A percentile compares a stretch with the other conserved stretches of the same genome.
phyloP scores from a whole-genome alignment of 1,140 invertebrate species.

The Neodiprion fabricii region DNA sequence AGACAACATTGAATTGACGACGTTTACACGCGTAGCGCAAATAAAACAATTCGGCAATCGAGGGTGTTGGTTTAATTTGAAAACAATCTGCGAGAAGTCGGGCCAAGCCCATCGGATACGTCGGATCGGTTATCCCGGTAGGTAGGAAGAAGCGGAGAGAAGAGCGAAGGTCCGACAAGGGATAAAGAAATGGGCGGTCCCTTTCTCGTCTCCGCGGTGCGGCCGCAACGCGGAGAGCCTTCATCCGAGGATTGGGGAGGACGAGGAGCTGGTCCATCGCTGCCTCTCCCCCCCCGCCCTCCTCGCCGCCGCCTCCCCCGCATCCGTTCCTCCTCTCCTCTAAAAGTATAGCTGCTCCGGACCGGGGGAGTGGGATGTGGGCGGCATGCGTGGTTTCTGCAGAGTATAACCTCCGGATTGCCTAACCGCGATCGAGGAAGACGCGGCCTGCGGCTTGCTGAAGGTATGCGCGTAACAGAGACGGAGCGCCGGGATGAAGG shows the following conservation, averaged over 20 bases:
- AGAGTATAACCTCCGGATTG: too few species aligned
- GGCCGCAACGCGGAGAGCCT: slow-evolving; percentile 27
- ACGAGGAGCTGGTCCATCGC: slow-evolving; percentile 45
- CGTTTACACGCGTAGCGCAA: too few species aligned
- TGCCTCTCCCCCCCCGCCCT: slow-evolving; percentile 31
- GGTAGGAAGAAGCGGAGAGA: neutral
- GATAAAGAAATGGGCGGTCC: slow-evolving; percentile 58
- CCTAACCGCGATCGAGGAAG: too few species aligned
- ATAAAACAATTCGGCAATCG: neutral
- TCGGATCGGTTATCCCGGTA: neutral
- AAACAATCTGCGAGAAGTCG: neutral
- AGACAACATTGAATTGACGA: too few species aligned
- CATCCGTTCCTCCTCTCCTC: neutral
- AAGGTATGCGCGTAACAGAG: too few species aligned
- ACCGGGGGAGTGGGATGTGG: slow-evolving; percentile 15
- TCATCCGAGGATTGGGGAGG: slow-evolving; percentile 35
- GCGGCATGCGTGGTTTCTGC: neutral
- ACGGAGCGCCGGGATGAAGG: too few species aligned
- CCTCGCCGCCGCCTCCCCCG: slow-evolving; percentile 10
- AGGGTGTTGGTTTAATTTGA: neutral
- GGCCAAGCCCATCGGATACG: neutral
- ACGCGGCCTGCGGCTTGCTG: too few species aligned
- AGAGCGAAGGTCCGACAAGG: slow-evolving; percentile 15
- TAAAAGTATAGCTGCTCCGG: slow-evolving; percentile 18
- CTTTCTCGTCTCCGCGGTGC: slow-evolving; percentile 39